Evolutionary conservation across 2,797 vertebrate species (phyloP), one percentile per base, ranked within the genome.

Genomic region (Chaenodraco wilsoni): DNA sequence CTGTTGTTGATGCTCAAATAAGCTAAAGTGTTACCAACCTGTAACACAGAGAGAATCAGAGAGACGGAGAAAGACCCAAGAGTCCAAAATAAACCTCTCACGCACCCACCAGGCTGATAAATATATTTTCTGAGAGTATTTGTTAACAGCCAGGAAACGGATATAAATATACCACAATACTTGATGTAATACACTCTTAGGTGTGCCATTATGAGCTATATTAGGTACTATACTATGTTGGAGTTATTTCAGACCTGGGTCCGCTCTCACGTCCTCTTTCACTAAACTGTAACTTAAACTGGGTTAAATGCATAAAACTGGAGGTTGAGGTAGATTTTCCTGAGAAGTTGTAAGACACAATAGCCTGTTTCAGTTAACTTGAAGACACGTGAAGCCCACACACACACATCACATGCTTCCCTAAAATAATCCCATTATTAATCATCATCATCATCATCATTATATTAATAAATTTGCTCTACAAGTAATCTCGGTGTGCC

Each of bases 301-400:
- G 88, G 84, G 88, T 89, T 85, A 86, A 88, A 92, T 92, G 87
- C 81, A 84, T 93, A 70, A 84, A 92, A 91, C 84, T 93, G 91
- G 94, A 95, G 94, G 94, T 94, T 95, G 95, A 95, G 90, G 92
- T 94, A 93, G 93, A 91, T 94, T 95, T 93, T 95, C 94, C 95
- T 95, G 95, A 95, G 94, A 93, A 92, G 87, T 89, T 82, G 81
- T 84, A 80, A 84, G 83, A 89, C 80, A 92, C 74, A 81, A 89
- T 69, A 84, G 88, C 87, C 83, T 85, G 71, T 88, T 92, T 91
- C 84, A 75, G 66, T 81, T 71, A 76, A 74, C 78, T 71, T 68
- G 61, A 83, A 91, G 85, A 89, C 85, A 88, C 11, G 58, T 80
- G 76, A 84, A 89, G 83, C 72, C 76, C 59, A 73, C 82, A 81